Percentiles rank a stretch among this genome's conserved stretches.
phyloP scores from a whole-genome alignment of 2,888 invertebrate species.

The Polylopha cassiicola region DNA sequence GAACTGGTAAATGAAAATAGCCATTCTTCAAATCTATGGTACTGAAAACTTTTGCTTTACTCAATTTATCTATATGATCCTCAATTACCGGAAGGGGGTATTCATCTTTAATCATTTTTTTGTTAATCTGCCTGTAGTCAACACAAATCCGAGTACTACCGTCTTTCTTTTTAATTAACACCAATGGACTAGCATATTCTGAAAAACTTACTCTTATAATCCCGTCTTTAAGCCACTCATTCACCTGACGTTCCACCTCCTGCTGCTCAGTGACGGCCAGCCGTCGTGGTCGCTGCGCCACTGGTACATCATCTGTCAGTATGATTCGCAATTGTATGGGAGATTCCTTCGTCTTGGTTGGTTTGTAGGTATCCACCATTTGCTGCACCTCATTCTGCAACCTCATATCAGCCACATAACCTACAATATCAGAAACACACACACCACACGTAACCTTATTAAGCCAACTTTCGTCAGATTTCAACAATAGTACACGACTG shows the following conservation, averaged over 20 bases:
- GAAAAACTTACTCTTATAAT: constrained; percentile 23
- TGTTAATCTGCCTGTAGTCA: constrained; percentile 43
- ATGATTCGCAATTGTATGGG: constrained; percentile 6
- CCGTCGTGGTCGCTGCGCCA: constrained; percentile 8
- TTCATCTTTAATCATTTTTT: constrained; percentile 34
- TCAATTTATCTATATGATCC: constrained; percentile 43
- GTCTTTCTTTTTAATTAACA: constrained; percentile 24
- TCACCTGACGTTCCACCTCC: constrained; percentile 5
- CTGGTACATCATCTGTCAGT: constrained; percentile 11
- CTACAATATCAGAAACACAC: not conserved
- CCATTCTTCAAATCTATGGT: constrained; percentile 36
- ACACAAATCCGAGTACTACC: constrained; percentile 32
- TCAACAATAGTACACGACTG: constrained; percentile 7
- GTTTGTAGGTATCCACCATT: constrained; percentile 4
- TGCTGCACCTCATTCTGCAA: not conserved
- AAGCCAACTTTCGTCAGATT: constrained; percentile 1
- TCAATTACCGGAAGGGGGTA: constrained; percentile 44
- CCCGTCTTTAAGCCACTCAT: constrained; percentile 18
- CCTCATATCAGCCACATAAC: not conserved
- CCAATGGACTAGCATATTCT: constrained; percentile 25
- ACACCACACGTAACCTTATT: constrained; percentile 2
- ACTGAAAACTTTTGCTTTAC: constrained; percentile 22
- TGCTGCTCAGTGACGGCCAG: constrained; percentile 3
- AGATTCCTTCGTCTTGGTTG: constrained; percentile 2
- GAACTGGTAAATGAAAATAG: constrained; percentile 41